Percentiles rank a stretch among this genome's conserved stretches.
Evolutionary conservation across 1,140 invertebrate genomes (phyloP).

Genomic region (Philotrypesis tridentata): DNA sequence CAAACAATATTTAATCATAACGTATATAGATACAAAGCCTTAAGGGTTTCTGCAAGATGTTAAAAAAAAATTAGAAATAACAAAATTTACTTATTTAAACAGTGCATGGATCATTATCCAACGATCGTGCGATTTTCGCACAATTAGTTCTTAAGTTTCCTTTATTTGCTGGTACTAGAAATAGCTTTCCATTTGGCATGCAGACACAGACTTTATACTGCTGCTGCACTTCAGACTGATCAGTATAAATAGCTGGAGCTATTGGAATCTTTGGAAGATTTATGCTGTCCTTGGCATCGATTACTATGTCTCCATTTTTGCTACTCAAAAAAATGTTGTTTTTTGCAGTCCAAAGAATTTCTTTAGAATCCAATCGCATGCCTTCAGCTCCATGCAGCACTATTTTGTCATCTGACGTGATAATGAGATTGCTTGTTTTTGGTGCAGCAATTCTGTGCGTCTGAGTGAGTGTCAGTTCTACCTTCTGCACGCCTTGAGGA

Average conservation of each 20-base stretch:
- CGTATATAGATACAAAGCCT: conserved; percentile 13
- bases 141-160: conserved; percentile 77
- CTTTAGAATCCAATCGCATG: conserved; percentile 76
- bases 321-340: conserved; percentile 86
- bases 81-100: too few relatives aligned
- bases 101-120: conserved; percentile 82
- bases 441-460: conserved; percentile 84
- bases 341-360: conserved; percentile 82
- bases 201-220: conserved; percentile 92
- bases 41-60: background rate
- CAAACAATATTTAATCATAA: background rate
- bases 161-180: conserved; percentile 80
- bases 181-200: conserved; percentile 89
- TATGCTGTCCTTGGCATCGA: conserved; percentile 82
- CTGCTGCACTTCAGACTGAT: conserved; percentile 61
- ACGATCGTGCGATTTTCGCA: conserved; percentile 77
- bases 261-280: conserved; percentile 84
- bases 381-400: conserved; percentile 81
- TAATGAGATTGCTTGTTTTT: conserved; percentile 78
- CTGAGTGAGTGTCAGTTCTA: conserved; percentile 80
- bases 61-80: too few relatives aligned
- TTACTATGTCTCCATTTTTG: conserved; percentile 83
- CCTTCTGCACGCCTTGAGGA: conserved; percentile 79
- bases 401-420: conserved; percentile 78
- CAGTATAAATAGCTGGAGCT: conserved; percentile 70